phyloP scores from a whole-genome alignment of 2,797 vertebrate species.

The Hydrophis major region DNA sequence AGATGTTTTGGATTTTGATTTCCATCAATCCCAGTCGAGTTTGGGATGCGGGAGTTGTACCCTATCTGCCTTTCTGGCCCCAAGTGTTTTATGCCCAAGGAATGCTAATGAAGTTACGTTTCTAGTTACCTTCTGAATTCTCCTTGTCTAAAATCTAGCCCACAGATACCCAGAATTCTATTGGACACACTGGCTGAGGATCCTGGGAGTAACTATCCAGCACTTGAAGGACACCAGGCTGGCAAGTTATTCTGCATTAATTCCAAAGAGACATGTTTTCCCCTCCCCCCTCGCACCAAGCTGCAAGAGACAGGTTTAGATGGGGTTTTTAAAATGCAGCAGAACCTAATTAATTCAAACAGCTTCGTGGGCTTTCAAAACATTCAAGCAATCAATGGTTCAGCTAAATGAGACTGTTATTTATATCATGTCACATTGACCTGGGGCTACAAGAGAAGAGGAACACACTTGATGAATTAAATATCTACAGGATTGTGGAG shows the following conservation, averaged over 20 bases:
- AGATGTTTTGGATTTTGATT: background rate
- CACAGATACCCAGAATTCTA: background rate
- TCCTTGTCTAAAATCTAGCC: background rate
- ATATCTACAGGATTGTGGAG: background rate
- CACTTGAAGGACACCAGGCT: background rate
- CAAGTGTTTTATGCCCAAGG: background rate
- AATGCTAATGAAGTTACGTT: background rate
- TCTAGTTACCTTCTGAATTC: background rate
- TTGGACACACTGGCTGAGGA: background rate
- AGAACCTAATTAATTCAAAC: slow-evolving; percentile 6
- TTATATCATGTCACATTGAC: slow-evolving; percentile 16
- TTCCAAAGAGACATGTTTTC: background rate
- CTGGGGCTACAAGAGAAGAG: background rate
- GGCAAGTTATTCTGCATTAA: background rate
- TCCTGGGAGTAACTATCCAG: background rate
- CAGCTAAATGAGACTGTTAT: slow-evolving; percentile 3
- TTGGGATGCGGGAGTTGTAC: background rate
- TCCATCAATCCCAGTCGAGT: background rate
- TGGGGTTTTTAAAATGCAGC: background rate
- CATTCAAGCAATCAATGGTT: slow-evolving; percentile 16
- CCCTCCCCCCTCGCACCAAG: background rate
- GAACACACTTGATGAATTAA: background rate
- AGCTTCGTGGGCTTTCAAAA: slow-evolving; percentile 8
- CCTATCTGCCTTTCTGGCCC: background rate
- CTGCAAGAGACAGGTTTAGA: background rate